Evolutionary conservation across 2,113 vertebrate genomes (phyloP).

Genomic region (Ellobius talpinus): DNA sequence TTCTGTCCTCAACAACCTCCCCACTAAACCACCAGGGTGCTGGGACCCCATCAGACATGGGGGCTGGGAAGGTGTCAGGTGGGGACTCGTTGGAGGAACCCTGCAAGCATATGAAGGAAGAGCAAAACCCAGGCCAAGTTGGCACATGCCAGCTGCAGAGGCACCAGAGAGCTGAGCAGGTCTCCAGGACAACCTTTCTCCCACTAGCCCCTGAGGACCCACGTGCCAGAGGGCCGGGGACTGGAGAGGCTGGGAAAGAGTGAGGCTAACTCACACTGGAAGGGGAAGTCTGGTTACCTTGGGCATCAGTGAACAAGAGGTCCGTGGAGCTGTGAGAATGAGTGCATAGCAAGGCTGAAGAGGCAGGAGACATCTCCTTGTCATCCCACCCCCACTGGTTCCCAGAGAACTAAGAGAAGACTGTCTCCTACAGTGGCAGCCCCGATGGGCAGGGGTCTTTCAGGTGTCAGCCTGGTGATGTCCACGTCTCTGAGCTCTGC

Average conservation of each 20-base stretch:
- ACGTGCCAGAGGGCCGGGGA: not conserved
- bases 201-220: not conserved
- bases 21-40: not conserved
- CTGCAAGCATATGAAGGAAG: accelerated
- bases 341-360: too few species aligned
- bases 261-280: not conserved
- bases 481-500: not conserved
- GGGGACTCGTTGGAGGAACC: not conserved
- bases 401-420: accelerated
- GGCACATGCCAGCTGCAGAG: not conserved
- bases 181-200: too few species aligned
- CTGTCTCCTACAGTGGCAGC: accelerated
- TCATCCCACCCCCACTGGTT: accelerated
- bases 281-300: too few species aligned
- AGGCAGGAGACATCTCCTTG: not conserved
- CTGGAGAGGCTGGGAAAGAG: not conserved
- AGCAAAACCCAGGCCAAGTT: not conserved
- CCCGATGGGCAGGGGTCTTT: not conserved
- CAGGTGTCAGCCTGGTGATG: accelerated
- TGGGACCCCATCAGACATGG: accelerated
- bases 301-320: not conserved
- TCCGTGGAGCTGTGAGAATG: accelerated
- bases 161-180: not conserved
- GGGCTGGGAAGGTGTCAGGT: not conserved
- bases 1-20: not conserved